Conservation (phyloP, 37 sponge, comb jelly and placozoan species). For the Haliclona indistincta region DNA sequence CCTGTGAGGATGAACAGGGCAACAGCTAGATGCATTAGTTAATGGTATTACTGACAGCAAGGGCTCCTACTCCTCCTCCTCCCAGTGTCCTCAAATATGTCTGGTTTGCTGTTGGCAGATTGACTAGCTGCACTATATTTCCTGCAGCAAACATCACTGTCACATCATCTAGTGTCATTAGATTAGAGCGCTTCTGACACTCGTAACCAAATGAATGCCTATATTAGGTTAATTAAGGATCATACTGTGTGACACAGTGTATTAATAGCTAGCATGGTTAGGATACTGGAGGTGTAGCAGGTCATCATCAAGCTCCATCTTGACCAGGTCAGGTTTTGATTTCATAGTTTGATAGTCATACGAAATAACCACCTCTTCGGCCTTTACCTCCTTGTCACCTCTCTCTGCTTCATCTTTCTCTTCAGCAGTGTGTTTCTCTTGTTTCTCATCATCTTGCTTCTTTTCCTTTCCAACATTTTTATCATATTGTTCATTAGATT, state of each 20-base stretch:
- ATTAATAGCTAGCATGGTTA: not conserved
- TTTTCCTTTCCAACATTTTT: not conserved
- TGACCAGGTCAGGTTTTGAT: constrained; percentile 39
- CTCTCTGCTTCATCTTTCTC: constrained; percentile 17
- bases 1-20: constrained; percentile 37
- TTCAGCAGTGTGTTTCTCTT: not conserved
- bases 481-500: not conserved
- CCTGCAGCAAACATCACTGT: constrained; percentile 86
- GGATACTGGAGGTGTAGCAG: constrained; percentile 59
- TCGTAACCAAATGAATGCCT: constrained; percentile 98
- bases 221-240: too few species aligned
- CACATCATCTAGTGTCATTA: constrained; percentile 73
- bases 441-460: constrained; percentile 5
- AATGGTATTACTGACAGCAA: constrained; percentile 74
- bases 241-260: too few species aligned
- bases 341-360: not conserved
- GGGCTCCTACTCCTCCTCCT: constrained; percentile 93
- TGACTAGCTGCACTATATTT: constrained; percentile 81
- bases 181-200: constrained; percentile 87
- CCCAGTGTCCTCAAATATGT: constrained; percentile 77
- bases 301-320: constrained; percentile 7
- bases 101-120: constrained; percentile 66
- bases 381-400: constrained; percentile 3
- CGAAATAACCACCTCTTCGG: constrained; percentile 1
- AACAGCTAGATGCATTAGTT: not conserved